Evolutionary conservation across 2,113 vertebrate genomes (phyloP), one percentile per base, ranked within the genome.

Genomic region (Litocranius walleri): DNA sequence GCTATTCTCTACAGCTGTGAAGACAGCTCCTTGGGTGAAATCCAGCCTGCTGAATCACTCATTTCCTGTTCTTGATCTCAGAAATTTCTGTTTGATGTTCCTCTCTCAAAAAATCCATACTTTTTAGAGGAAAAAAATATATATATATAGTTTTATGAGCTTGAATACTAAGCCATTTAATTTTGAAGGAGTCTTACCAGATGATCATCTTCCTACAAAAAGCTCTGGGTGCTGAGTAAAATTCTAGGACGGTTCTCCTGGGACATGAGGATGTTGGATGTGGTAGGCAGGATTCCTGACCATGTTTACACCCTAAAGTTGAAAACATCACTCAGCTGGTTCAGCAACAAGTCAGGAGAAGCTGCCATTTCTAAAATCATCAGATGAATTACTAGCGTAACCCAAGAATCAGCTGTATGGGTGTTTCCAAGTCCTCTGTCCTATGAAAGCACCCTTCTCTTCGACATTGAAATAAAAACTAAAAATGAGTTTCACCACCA

Each of bases 31-130:
- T 94, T 96, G 94, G 95, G 96, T 89, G 95, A 96, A 98, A 93
- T 82, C 91, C 98, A 98, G 96, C 94, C 16, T 67, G 97, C 12
- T 94, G 93, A 98, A 97, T 96, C 84, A 95, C 74, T 93, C 54
- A 67, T 97, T 98, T 98, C 97, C 97, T 98, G 95, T 97, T 98
- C 98, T 97, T 94, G 13, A 86, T 97, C 90, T 64, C 40, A 19
- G 27, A 98, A 97, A 95, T 13, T 88, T 67, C 29, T 96, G 96
- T 98, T 98, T 95, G 90, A 95, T 95, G 77, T 93, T 95, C 57
- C 21, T 57, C 61, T 80, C 86, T 87, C 16, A 67, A 98, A 94
- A 61, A 93, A 67, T 48, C 27, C n/a, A 88, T 82, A 84, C 62
- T 85, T 94, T 80, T 89, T 80, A 12, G 56, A 54, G 59, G 57